Conservation (phyloP, 2,888 invertebrate species). For the Alviniconcha strummeri region DNA sequence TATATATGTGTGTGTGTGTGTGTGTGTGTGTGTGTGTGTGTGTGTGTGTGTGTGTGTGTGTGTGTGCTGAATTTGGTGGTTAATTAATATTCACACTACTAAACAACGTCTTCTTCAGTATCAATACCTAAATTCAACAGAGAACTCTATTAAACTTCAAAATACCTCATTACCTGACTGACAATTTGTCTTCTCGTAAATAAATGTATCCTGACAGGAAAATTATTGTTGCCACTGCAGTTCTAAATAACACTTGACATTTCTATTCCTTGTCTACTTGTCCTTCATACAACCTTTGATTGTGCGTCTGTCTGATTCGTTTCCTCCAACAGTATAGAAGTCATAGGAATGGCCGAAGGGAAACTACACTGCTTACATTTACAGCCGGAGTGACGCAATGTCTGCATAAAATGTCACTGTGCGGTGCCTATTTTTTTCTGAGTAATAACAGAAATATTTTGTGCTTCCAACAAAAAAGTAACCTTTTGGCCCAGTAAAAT, state of each 20-base stretch:
- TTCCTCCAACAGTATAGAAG: background rate
- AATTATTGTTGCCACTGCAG: too few relatives aligned
- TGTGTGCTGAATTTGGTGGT: background rate
- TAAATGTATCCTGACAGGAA: background rate
- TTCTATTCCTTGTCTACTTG: background rate
- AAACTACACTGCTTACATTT: too few relatives aligned
- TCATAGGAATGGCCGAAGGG: too few relatives aligned
- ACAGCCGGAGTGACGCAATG: background rate
- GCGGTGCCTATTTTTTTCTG: background rate
- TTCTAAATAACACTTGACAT: background rate
- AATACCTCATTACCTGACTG: background rate
- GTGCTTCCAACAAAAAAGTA: too few relatives aligned
- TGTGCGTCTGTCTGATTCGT: background rate
- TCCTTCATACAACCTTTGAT: constrained; percentile 31
- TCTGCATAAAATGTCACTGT: background rate
- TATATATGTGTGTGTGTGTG: background rate
- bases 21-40: background rate
- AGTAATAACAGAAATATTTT: too few relatives aligned
- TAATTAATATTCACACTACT: too few relatives aligned
- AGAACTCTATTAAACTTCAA: too few relatives aligned
- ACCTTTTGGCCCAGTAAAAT: too few relatives aligned
- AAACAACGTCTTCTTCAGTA: too few relatives aligned
- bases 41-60: background rate
- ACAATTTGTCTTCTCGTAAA: background rate
- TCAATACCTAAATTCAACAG: too few relatives aligned